A percentile compares a stretch with the other conserved stretches of the same genome.
Evolutionary conservation across 2,797 vertebrate genomes (phyloP).

Genomic region (Dromococcyx pavoninus): DNA sequence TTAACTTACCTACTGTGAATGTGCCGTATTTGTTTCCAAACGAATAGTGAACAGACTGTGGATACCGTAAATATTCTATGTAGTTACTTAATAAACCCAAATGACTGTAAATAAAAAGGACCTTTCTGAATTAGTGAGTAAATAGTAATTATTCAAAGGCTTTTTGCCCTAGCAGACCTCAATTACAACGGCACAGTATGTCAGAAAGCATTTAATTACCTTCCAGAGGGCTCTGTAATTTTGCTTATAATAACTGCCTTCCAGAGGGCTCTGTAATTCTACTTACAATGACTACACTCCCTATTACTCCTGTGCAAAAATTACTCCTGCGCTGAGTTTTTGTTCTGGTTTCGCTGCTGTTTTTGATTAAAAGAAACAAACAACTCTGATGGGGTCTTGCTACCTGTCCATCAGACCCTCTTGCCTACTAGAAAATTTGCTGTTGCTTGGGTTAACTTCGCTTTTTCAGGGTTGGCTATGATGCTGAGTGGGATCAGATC

Average conservation of each 20-base stretch:
- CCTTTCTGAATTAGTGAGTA: background rate
- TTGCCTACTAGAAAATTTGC: background rate
- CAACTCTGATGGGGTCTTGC: background rate
- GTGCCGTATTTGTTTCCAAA: constrained; percentile 35
- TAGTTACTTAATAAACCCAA: constrained; percentile 14
- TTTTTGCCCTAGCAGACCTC: background rate
- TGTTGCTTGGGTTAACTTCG: background rate
- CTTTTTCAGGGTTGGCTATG: background rate
- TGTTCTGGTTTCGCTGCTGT: background rate
- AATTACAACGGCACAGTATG: background rate
- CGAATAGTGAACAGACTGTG: background rate
- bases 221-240: background rate
- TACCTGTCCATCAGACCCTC: background rate
- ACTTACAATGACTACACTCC: background rate
- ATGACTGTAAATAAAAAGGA: constrained; percentile 4
- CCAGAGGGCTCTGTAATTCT: background rate
- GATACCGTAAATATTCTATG: background rate
- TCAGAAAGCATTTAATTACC: constrained; percentile 16
- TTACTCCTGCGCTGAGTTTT: background rate
- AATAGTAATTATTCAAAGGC: background rate
- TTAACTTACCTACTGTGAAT: constrained; percentile 19
- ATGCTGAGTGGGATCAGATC: background rate
- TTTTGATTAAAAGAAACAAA: constrained; percentile 1
- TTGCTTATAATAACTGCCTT: background rate
- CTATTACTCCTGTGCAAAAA: background rate